phyloP scores from a whole-genome alignment of 2,113 vertebrate genomes.

The Tursiops truncatus region DNA sequence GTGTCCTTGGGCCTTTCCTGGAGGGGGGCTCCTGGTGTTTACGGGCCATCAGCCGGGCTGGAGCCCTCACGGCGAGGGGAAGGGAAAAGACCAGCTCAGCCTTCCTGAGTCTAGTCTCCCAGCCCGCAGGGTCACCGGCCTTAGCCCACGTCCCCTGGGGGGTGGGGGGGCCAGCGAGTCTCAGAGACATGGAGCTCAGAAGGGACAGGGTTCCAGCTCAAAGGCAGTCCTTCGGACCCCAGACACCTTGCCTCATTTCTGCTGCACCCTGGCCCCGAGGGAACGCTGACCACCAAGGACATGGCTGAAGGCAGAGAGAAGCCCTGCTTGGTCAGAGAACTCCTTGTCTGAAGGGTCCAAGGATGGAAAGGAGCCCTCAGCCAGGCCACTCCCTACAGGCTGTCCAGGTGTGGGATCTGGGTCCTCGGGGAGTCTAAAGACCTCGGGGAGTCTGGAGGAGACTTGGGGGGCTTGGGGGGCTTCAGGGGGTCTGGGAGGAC shows the following conservation, averaged over 20 bases:
- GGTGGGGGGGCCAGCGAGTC: too few relatives aligned
- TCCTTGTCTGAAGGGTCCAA: not conserved
- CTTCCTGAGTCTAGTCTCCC: not conserved
- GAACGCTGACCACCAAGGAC: not conserved
- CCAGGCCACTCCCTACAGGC: not conserved
- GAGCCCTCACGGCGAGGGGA: rapidly evolving
- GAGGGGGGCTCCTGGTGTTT: not conserved
- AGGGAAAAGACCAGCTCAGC: not conserved
- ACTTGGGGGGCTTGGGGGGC: not conserved
- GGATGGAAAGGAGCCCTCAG: not conserved
- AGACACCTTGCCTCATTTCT: not conserved
- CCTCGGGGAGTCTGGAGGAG: not conserved
- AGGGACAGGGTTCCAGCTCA: not conserved
- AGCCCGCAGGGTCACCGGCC: not conserved
- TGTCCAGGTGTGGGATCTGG: not conserved
- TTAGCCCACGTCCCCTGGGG: not conserved
- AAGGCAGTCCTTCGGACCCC: not conserved
- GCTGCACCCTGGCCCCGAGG: not conserved
- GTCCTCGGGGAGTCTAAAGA: not conserved
- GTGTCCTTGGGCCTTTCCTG: not conserved
- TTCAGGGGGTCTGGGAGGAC: too few relatives aligned
- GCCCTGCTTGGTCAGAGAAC: not conserved
- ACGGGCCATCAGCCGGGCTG: not conserved
- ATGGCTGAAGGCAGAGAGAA: not conserved
- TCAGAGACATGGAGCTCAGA: not conserved